Evolutionary conservation across 2,797 vertebrate genomes (phyloP), one percentile per base, ranked within the genome.

Genomic region (Australoheros facetus): DNA sequence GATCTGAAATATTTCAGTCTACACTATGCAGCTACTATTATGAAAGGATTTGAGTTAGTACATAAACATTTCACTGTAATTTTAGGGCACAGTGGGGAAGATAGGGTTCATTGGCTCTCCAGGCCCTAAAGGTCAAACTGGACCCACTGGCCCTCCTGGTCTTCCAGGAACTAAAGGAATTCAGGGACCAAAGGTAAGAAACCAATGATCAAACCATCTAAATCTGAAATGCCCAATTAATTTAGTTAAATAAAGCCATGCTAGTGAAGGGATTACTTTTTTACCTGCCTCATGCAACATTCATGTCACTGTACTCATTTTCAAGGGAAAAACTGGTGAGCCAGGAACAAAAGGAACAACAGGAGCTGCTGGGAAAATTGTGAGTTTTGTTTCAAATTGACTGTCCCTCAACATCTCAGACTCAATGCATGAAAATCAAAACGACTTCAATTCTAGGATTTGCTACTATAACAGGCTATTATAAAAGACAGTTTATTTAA

Each of bases 91-190:
- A 62, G 3, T 30, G 51, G 96, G 89, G 16, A 73, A 79, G 34
- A 56, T 3, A 23, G 95, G 91, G 32, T 79, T 80, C 42, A 59
- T 26, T 59, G 95, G 95, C 12, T 48, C 77, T 59, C 19, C 64
- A 6, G 95, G 95, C 58, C 71, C 53, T 16, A 95, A 94, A 89
- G 96, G 95, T 71, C 88, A 10, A 59, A 73, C 53, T 72, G 96
- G 95, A 76, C 75, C 80, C 60, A 34, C 37, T 57, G 96, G 95
- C n/a, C 85, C 84, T 75, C 86, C 84, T 23, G 95, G 95, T 60
- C 69, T 16, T 60, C 84, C 79, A 70, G 95, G 95, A 84, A 19
- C 19, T 66, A 91, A 90, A 89, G 95, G 95, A 69, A 80, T 55
- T 56, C 82, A 56, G 30, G 96, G 95, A 2, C 39, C 77, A 69